Percentiles rank a stretch among this genome's conserved stretches.
Evolutionary conservation across 2,888 invertebrate species (phyloP).

Genomic region (Netelia melanura): DNA sequence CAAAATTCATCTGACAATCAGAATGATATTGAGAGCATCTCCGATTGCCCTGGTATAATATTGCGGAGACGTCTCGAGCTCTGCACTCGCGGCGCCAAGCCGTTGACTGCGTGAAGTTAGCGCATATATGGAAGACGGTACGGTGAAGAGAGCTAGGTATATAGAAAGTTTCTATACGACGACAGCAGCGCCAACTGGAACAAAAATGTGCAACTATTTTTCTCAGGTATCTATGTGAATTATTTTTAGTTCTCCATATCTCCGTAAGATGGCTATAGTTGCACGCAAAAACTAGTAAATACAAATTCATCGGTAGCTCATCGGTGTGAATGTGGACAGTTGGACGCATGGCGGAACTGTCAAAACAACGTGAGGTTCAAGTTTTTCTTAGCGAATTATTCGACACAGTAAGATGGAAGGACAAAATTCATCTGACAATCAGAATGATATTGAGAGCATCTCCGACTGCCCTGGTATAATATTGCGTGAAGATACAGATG

Average conservation of each 20-base stretch:
- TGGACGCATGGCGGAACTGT: constrained; percentile 16
- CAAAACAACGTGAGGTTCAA: constrained; percentile 33
- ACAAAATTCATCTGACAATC: constrained; percentile 18
- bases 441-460: constrained; percentile 27
- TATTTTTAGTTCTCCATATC: not conserved
- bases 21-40: constrained; percentile 24
- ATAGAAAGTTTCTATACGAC: too few species aligned
- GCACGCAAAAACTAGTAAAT: not conserved
- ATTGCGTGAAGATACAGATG: constrained; percentile 26
- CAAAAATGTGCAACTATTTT: too few species aligned
- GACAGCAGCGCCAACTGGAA: too few species aligned
- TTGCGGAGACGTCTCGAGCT: constrained; percentile 5
- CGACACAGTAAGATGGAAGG: constrained; percentile 28
- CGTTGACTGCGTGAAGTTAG: not conserved
- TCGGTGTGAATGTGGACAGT: not conserved
- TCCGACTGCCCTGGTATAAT: constrained; percentile 38
- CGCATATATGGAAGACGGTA: not conserved
- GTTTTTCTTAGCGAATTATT: not conserved
- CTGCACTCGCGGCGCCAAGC: not conserved
- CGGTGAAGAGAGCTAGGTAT: too few species aligned
- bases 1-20: constrained; percentile 23
- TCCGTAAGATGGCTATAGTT: not conserved
- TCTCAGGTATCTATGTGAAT: too few species aligned
- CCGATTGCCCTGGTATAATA: constrained; percentile 38
- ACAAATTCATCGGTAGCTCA: not conserved